Conservation (phyloP, 2,113 vertebrate species). For the Leptodactylus fuscus region DNA sequence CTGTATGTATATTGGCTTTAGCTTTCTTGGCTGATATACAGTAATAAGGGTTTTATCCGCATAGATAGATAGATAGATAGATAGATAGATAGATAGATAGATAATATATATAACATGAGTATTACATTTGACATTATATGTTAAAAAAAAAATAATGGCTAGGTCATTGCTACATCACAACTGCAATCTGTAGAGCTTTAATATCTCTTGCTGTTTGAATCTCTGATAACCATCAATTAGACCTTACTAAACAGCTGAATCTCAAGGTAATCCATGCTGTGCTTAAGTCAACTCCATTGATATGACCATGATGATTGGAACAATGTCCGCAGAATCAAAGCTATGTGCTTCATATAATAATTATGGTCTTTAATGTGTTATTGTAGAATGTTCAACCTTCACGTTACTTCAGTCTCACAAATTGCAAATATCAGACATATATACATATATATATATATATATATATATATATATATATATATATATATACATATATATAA, state of each 20-base stretch:
- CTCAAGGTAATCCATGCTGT: conserved; percentile 37
- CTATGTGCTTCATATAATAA: background rate
- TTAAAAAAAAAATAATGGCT: background rate
- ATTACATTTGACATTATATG: background rate
- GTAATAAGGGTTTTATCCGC: background rate
- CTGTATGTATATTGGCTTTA: background rate
- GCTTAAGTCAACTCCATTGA: conserved; percentile 20
- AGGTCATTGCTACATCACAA: conserved; percentile 4
- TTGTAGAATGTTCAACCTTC: background rate
- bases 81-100: too few relatives aligned
- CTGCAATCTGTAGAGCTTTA: conserved; percentile 36
- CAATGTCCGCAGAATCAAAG: background rate
- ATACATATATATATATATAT: too few relatives aligned
- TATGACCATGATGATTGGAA: conserved; percentile 7
- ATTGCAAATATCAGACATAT: background rate
- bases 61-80: background rate
- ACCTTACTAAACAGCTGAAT: conserved; percentile 46
- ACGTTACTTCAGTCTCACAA: background rate
- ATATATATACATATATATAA: too few relatives aligned
- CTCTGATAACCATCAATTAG: conserved; percentile 47
- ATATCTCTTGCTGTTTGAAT: conserved; percentile 32
- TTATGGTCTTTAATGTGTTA: background rate
- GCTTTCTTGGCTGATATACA: background rate
- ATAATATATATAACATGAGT: too few relatives aligned
- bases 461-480: too few relatives aligned